These are phyloP conservation scores for Tor tambroides DNA, from an alignment of 2,113 vertebrate genomes.

Conservation along the genomic window DNA sequence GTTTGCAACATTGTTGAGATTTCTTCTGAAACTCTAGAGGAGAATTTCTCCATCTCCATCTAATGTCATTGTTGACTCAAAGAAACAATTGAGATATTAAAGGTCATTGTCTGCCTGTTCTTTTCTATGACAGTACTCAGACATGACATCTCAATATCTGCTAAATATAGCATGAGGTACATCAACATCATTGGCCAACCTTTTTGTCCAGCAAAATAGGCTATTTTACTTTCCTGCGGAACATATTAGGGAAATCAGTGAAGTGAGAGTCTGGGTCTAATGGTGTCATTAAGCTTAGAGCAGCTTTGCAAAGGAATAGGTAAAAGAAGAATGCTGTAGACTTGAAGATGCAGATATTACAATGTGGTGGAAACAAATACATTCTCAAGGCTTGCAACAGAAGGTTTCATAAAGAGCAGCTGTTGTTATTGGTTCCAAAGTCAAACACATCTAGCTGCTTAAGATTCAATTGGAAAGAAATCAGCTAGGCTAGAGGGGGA, in stretches of 20 bases:
- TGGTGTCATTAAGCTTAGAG: slow-evolving; percentile 34
- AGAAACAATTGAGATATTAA: not conserved
- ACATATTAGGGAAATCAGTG: slow-evolving; percentile 21
- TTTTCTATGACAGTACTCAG: not conserved
- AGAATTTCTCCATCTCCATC: not conserved
- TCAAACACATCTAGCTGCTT: slow-evolving; percentile 10
- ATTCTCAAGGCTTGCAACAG: not conserved
- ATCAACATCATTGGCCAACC: not conserved
- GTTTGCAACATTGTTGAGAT: not conserved
- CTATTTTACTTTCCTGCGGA: not conserved
- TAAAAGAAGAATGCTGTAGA: slow-evolving; percentile 1
- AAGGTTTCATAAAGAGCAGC: not conserved
- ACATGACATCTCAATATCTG: not conserved
- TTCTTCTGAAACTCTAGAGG: not conserved
- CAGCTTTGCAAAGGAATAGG: not conserved
- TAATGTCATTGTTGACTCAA: not conserved
- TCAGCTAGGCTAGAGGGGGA: not conserved
- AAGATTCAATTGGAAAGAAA: slow-evolving; percentile 5
- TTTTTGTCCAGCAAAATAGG: not conserved
- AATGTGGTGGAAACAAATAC: not conserved
- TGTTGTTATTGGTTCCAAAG: slow-evolving; percentile 16
- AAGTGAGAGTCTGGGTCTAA: slow-evolving; percentile 12
- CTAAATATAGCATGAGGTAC: slow-evolving; percentile 8
- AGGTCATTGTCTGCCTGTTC: not conserved
- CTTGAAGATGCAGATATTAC: not conserved